Percentiles rank a stretch among this genome's conserved stretches.
Conservation (phyloP, 2,113 vertebrate genomes). For the Pseudopodoces humilis region DNA sequence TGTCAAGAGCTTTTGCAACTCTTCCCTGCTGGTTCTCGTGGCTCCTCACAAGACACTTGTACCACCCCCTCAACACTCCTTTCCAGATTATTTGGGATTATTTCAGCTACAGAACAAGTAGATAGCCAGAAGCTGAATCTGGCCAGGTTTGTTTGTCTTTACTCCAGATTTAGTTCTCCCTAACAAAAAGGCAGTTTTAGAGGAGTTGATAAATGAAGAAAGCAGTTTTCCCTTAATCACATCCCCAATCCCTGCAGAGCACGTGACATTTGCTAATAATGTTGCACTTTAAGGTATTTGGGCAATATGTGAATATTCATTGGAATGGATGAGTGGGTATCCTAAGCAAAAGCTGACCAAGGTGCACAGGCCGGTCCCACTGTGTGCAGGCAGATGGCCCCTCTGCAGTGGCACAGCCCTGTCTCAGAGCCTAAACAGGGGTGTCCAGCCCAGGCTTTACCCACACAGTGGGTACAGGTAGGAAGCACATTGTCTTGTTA, state of each 20-base stretch:
- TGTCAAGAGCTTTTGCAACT: not conserved
- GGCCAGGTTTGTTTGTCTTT: not conserved
- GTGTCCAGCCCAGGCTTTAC: not conserved
- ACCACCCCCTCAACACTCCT: not conserved
- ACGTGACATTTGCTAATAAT: not conserved
- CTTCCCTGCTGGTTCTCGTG: not conserved
- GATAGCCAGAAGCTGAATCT: not conserved
- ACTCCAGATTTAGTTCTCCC: not conserved
- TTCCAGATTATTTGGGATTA: not conserved
- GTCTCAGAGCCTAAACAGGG: not conserved
- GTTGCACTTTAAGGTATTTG: not conserved
- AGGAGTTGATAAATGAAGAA: not conserved
- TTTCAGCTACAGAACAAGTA: not conserved
- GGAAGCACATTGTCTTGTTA: not conserved
- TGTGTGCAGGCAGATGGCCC: not conserved
- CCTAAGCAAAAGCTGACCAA: not conserved
- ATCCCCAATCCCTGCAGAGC: not conserved
- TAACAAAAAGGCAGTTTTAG: not conserved
- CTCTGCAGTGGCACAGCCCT: not conserved
- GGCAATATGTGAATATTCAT: not conserved
- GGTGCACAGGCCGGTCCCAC: not conserved
- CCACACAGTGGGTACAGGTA: not conserved
- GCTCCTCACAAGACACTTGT: not conserved
- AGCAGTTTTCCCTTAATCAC: not conserved
- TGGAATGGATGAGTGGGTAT: not conserved